A percentile compares a stretch with the other conserved stretches of the same genome.
Evolutionary conservation across 2,888 invertebrate species (phyloP).

Genomic region (Deilephila elpenor): DNA sequence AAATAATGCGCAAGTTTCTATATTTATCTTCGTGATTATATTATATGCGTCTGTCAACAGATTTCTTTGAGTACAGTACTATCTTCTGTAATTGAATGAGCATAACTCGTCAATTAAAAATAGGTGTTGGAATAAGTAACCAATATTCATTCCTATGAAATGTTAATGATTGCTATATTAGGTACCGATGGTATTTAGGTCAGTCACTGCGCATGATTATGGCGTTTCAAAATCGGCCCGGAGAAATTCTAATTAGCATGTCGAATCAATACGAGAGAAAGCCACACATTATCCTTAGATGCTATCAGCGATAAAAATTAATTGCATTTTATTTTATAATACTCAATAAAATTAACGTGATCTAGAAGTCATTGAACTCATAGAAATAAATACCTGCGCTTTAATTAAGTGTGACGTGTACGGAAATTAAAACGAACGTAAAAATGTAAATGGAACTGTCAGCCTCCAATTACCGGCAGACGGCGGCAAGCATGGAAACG

Average conservation of each 20-base stretch:
- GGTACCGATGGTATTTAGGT: constrained; percentile 61
- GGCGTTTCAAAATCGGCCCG: constrained; percentile 54
- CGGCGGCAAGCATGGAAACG: constrained; percentile 52
- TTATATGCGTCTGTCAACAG: neutral
- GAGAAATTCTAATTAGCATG: constrained; percentile 70
- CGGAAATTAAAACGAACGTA: constrained; percentile 53
- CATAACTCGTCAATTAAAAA: neutral
- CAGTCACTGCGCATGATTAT: constrained; percentile 52
- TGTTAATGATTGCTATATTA: neutral
- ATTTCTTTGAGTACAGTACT: too few relatives aligned
- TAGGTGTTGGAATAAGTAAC: neutral
- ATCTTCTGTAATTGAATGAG: neutral
- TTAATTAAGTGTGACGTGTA: constrained; percentile 59
- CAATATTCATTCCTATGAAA: neutral
- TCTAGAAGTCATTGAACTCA: constrained; percentile 41
- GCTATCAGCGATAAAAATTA: constrained; percentile 42
- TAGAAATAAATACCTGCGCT: constrained; percentile 44
- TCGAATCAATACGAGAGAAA: constrained; percentile 64
- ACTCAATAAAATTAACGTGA: constrained; percentile 49
- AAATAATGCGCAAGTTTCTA: neutral
- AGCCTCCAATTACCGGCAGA: constrained; percentile 67
- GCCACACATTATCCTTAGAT: constrained; percentile 51
- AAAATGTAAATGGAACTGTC: constrained; percentile 67
- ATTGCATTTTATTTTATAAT: constrained; percentile 50
- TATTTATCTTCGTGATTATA: constrained; percentile 6